These are phyloP conservation scores for Eupithecia insigniata DNA, from an alignment of 2,888 invertebrate genomes.

Conservation along the genomic window DNA sequence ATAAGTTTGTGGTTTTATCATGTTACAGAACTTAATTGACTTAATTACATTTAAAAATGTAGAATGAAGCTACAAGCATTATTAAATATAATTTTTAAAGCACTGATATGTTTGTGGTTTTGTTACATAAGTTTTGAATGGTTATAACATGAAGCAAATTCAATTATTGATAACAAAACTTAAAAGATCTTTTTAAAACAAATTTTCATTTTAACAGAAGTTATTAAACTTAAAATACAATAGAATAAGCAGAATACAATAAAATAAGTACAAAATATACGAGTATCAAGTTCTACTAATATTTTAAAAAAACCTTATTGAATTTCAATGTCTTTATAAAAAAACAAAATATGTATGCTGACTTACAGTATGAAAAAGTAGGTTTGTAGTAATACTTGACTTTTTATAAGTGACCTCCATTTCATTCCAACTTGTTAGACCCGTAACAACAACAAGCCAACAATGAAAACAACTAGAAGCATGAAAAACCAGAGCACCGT, in stretches of 20 bases:
- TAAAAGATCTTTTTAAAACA: not conserved
- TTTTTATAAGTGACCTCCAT: not conserved
- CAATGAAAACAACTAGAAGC: not conserved
- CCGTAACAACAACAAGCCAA: not conserved
- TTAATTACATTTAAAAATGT: not conserved
- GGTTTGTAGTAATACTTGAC: not conserved
- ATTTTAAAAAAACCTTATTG: too few species aligned
- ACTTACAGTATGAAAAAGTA: not conserved
- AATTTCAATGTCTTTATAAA: too few species aligned
- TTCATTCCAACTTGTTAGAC: not conserved
- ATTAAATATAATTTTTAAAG: not conserved
- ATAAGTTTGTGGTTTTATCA: not conserved
- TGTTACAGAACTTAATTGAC: not conserved
- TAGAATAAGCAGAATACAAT: not conserved
- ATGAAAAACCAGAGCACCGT: constrained; percentile 10
- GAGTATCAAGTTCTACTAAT: too few species aligned
- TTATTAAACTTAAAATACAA: not conserved
- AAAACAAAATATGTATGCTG: too few species aligned
- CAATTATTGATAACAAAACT: not conserved
- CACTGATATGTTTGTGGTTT: not conserved
- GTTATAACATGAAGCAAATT: not conserved
- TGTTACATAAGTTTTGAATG: not conserved
- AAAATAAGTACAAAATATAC: too few species aligned
- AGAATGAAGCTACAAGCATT: not conserved
- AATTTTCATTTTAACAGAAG: not conserved